Evolutionary conservation across 1,140 invertebrate species (phyloP).

Genomic region (Marisa cornuarietis): DNA sequence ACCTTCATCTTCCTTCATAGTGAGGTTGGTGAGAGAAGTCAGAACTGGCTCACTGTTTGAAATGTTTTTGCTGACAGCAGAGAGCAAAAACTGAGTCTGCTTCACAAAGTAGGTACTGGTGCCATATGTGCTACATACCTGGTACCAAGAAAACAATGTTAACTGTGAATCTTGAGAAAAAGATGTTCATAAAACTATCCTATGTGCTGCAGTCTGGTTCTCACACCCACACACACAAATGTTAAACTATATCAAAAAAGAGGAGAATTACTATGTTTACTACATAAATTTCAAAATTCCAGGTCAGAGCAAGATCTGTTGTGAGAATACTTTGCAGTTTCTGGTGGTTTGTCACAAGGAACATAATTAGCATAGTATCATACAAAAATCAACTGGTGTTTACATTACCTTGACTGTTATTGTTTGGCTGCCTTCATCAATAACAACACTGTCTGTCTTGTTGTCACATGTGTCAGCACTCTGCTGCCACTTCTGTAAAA

Average conservation of each 20-base stretch:
- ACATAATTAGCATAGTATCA: not conserved
- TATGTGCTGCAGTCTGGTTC: too few species aligned
- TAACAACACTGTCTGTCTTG: slow-evolving; percentile 20
- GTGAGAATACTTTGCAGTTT: not conserved
- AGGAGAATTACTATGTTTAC: too few species aligned
- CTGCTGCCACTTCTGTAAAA: slow-evolving; percentile 35
- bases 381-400: not conserved
- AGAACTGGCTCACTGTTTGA: slow-evolving; percentile 20
- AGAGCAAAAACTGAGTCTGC: slow-evolving; percentile 23
- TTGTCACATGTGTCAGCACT: slow-evolving; percentile 33
- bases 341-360: not conserved
- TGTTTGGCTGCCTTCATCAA: not conserved
- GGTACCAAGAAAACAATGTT: not conserved
- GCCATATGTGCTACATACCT: slow-evolving; percentile 26
- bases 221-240: too few species aligned
- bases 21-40: not conserved
- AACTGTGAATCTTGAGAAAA: too few species aligned
- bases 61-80: slow-evolving; percentile 17
- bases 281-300: not conserved
- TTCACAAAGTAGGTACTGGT: slow-evolving; percentile 18
- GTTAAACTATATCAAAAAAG: too few species aligned
- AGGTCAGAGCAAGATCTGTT: not conserved
- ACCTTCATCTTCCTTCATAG: slow-evolving; percentile 30
- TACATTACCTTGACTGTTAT: slow-evolving; percentile 23
- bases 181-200: too few species aligned